Evolutionary conservation across 2,888 invertebrate species (phyloP), one percentile per base, ranked within the genome.

Genomic region (Yponomeuta plumbellus): DNA sequence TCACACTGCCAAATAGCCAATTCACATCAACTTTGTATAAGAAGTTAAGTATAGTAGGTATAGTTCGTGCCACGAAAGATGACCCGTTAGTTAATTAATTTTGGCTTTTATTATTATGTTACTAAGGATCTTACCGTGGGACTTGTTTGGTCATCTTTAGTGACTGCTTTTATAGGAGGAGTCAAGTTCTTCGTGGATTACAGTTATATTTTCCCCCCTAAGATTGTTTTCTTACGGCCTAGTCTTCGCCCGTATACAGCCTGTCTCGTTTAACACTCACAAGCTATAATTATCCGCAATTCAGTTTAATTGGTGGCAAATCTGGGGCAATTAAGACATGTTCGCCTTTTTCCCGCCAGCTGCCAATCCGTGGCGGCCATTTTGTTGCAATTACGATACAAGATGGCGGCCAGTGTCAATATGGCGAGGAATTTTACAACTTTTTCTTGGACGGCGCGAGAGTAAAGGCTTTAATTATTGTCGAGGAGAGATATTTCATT

Each of bases 271-370:
- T 64, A 62, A 62, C 39, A 56, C 65, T 56, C 34, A 17, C 34
- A 59, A 64, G 39, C 68, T 74, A 75, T 77, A 83, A 88, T 89
- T 87, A 87, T 77, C 75, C 77, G 74, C 82, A 83, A 84, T 84
- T 82, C 80, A 80, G 81, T 83, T 83, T 83, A 79, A 81, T 83
- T 85, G 86, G 76, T 80, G 76, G 75, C 79, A 80, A 86, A 86
- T 87, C 86, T 86, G 83, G 77, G 76, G 79, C 80, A 82, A 83
- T 87, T 86, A 86, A 79, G 82, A 83, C 85, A 83, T 80, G 75
- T 78, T 73, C 70, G 71, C 75, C 75, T 85, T 84, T 85, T 85
- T 86, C 79, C 79, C 75, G 77, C 79, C 75, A 76, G 34, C 65
- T 75, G 75, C 86, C 85, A 84, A 85, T 84, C 78, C 70, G 71